These are phyloP conservation scores for Tetranychus urticae DNA, from an alignment of 1,140 invertebrate species.

Conservation along the genomic window DNA sequence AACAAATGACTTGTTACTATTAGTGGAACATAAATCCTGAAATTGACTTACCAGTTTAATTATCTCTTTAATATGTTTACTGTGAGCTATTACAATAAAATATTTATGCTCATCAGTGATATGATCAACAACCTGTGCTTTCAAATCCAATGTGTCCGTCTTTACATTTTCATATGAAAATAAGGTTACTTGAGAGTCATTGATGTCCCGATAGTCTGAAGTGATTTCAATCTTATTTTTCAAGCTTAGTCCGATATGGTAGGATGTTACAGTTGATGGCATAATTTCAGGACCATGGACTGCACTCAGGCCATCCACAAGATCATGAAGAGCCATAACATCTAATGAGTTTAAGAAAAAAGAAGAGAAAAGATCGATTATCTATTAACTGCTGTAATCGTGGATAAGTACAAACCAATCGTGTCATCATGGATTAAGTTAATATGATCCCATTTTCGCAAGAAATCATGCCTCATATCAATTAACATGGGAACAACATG, in stretches of 20 bases:
- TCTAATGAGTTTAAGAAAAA: background rate
- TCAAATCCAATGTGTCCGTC: no score
- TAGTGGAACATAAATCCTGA: background rate
- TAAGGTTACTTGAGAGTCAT: no score
- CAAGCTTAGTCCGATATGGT: background rate
- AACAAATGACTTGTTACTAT: background rate
- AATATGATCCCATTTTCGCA: slow-evolving; percentile 11
- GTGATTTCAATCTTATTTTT: no score
- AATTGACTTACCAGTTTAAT: background rate
- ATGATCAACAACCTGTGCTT: background rate
- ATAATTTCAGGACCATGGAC: background rate
- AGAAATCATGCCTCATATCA: slow-evolving; percentile 8
- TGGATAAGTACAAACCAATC: slow-evolving; percentile 1
- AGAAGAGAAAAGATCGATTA: no score
- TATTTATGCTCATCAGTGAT: background rate
- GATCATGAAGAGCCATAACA: background rate
- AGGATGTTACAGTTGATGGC: background rate
- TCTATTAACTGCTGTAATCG: no score
- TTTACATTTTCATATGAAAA: no score
- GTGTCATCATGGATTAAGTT: slow-evolving; percentile 10
- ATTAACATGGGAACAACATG: slow-evolving; percentile 9
- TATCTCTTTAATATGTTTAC: background rate
- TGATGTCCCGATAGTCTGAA: no score
- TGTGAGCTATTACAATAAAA: background rate
- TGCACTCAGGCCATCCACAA: background rate